Evolutionary conservation across 2,888 invertebrate genomes (phyloP), one percentile per base, ranked within the genome.

Genomic region (Sussaba pulchella): DNA sequence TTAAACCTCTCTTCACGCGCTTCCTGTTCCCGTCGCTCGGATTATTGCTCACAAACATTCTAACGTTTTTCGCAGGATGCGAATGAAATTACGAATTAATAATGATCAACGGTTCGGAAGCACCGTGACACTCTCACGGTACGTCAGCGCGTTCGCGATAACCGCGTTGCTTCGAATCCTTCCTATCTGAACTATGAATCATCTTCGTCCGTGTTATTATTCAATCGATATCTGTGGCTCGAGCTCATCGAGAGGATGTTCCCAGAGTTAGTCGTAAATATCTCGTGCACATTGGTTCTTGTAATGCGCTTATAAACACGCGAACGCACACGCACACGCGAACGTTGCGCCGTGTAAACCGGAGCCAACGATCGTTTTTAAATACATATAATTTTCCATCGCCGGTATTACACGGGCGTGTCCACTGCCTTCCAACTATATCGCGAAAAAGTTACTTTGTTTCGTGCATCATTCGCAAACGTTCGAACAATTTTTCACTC

Each of bases 131-230:
- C 31, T 36, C 57, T 57, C 54, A 14, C 31, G 31, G 6, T 54
- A n/a, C 1, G 14, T 8, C 1, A 4, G 43, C 3, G 36, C 9
- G 31, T 57, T 9, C n/a, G 12, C n/a, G 26, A 31, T 31, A 31
- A 31, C 6, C 31, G 57, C 21, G 19, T 19, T 19, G 10, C 50
- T 9, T 19, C 21, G 10, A 17, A 5, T 17, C 12, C 57, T 17
- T 8, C 9, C 31, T 31, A 17, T 57, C 57, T 8, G 17, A 31
- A 9, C 57, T 31, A 31, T 57, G 57, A 6, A 57, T 57, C 31
- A 57, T 57, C n/a, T 26, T 57, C 36, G n/a, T 50, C 66, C n/a
- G 36, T 52, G 52, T 67, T 67, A 67, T 67, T 67, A 67, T 67
- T 67, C 50, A 67, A 67, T 67, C 66, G 66, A 67, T 67, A 67